These are phyloP conservation scores for Lasioglossum morio DNA, from an alignment of 2,888 invertebrate genomes.

Conservation along the genomic window DNA sequence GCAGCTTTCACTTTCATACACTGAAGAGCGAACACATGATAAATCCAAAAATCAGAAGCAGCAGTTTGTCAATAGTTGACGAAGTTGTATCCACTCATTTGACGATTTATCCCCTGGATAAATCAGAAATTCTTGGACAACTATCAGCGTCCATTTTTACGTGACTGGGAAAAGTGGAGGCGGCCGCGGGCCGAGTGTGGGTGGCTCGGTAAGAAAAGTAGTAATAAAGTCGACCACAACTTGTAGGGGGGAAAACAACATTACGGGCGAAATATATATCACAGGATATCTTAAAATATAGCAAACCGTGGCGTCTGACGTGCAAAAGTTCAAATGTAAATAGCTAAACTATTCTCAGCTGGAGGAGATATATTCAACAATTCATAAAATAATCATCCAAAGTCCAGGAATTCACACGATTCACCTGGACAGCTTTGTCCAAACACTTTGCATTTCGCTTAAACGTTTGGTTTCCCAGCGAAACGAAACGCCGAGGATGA, in stretches of 20 bases:
- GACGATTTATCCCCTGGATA: conserved; percentile 18
- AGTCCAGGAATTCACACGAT: not conserved
- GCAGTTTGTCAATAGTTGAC: conserved; percentile 16
- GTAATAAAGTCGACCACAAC: conserved; percentile 33
- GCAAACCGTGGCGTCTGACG: not conserved
- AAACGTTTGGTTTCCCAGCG: not conserved
- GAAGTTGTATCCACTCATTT: conserved; percentile 19
- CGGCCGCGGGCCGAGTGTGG: conserved; percentile 14
- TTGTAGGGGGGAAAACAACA: not conserved
- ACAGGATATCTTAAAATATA: not conserved
- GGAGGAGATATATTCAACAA: not conserved
- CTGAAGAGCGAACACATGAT: not conserved
- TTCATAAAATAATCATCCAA: not conserved
- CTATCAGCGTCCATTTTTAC: conserved; percentile 35
- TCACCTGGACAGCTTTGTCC: not conserved
- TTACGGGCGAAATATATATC: conserved; percentile 1
- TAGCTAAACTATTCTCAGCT: not conserved
- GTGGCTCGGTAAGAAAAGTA: conserved; percentile 20
- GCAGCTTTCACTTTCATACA: not conserved
- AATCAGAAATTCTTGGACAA: conserved; percentile 33
- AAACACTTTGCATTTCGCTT: not conserved
- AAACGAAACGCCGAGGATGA: conserved; percentile 13
- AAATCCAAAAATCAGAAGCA: not conserved
- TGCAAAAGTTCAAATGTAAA: not conserved
- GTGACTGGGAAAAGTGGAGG: conserved; percentile 35